Evolutionary conservation across 2,113 vertebrate species (phyloP).

Genomic region (Brachypteracias leptosomus): DNA sequence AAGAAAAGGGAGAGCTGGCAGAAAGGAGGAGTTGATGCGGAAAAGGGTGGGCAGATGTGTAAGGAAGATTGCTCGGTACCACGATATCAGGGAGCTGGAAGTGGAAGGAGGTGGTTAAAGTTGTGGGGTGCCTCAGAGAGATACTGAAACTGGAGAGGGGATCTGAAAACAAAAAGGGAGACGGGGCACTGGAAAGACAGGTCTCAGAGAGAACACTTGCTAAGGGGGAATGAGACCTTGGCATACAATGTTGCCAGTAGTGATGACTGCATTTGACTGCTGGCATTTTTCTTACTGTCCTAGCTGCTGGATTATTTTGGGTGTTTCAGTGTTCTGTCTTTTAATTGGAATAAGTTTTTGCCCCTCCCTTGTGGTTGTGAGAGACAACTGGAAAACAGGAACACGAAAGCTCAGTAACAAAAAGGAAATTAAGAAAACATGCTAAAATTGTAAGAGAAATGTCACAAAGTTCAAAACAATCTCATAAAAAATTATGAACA

Average conservation of each 20-base stretch:
- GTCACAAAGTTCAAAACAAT: not conserved
- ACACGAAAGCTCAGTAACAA: not conserved
- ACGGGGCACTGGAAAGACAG: not conserved
- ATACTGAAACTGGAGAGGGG: not conserved
- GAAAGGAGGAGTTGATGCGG: not conserved
- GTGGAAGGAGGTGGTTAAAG: not conserved
- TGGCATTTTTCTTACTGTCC: not conserved
- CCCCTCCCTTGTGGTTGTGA: not conserved
- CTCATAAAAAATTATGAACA: not conserved
- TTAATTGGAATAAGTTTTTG: not conserved
- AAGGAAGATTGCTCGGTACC: not conserved
- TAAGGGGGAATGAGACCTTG: not conserved
- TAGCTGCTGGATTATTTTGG: not conserved
- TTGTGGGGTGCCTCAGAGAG: not conserved
- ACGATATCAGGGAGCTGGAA: not conserved
- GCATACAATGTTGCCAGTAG: not conserved
- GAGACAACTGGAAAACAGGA: not conserved
- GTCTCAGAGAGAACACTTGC: rapidly evolving
- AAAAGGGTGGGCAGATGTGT: not conserved
- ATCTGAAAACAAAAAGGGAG: not conserved
- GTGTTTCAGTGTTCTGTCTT: not conserved
- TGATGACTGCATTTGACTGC: not conserved
- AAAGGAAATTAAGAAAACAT: slow-evolving; percentile 6
- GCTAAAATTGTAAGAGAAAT: not conserved
- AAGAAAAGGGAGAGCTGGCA: not conserved